Evolutionary conservation across 1,140 invertebrate species (phyloP).

Genomic region (Drosophila nikananu): DNA sequence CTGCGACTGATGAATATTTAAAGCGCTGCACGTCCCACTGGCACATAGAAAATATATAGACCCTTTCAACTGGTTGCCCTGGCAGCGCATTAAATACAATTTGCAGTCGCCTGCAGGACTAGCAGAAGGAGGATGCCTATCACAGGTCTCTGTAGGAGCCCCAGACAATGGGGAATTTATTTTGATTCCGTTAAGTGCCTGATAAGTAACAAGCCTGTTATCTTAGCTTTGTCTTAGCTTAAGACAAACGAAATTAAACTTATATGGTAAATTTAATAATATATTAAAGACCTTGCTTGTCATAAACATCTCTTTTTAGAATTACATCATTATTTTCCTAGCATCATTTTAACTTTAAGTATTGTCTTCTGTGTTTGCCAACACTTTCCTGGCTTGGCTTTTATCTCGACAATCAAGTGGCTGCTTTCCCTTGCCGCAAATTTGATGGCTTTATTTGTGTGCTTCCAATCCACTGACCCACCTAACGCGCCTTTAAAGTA

Average conservation of each 20-base stretch:
- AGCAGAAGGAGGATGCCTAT: not conserved
- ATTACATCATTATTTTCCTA: not conserved
- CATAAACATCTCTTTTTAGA: not conserved
- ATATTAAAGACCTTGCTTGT: not conserved
- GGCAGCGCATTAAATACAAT: constrained; percentile 65
- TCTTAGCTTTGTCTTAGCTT: too few species aligned
- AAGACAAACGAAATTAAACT: not conserved
- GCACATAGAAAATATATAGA: constrained; percentile 25
- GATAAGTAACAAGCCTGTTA: not conserved
- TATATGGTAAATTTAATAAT: not conserved
- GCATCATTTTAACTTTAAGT: too few species aligned
- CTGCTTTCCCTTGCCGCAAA: not conserved
- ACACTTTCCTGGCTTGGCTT: not conserved
- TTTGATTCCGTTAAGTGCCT: constrained; percentile 19
- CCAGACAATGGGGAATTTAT: constrained; percentile 46
- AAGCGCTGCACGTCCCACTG: constrained; percentile 61
- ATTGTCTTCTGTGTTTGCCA: too few species aligned
- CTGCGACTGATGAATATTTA: constrained; percentile 77
- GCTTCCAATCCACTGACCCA: constrained; percentile 33
- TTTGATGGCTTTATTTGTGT: constrained; percentile 44
- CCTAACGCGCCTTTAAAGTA: constrained; percentile 62
- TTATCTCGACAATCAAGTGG: constrained; percentile 7
- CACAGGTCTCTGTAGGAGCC: not conserved
- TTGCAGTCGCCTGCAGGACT: constrained; percentile 34
- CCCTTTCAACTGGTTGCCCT: constrained; percentile 53